Evolutionary conservation across 2,113 vertebrate species (phyloP).

Genomic region (Tenrec ecaudatus): DNA sequence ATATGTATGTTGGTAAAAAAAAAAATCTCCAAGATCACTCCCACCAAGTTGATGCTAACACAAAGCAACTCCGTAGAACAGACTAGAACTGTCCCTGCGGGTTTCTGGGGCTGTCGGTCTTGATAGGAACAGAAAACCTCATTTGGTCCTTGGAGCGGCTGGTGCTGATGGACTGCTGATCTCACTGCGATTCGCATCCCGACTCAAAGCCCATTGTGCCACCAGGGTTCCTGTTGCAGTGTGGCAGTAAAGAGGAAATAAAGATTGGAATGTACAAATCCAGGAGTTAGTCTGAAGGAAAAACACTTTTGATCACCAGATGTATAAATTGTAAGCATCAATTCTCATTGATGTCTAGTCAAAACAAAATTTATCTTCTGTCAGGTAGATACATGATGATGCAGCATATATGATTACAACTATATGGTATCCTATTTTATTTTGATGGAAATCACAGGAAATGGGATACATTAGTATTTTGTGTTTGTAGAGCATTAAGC

Average conservation of each 20-base stretch:
- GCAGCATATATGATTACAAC: not conserved
- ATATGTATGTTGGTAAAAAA: not conserved
- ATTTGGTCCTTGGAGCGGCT: too few species aligned
- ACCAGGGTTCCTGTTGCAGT: too few species aligned
- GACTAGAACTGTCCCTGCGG: too few species aligned
- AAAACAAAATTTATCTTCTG: slow-evolving; percentile 43
- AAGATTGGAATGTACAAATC: not conserved
- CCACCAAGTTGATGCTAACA: too few species aligned
- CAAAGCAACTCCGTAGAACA: too few species aligned
- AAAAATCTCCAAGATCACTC: too few species aligned
- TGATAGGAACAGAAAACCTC: too few species aligned
- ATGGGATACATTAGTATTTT: not conserved
- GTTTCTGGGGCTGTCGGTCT: too few species aligned
- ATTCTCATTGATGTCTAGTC: not conserved
- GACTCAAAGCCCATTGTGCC: too few species aligned
- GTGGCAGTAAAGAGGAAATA: not conserved
- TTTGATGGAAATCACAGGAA: not conserved
- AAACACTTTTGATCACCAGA: not conserved
- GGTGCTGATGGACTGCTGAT: too few species aligned
- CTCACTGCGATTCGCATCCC: too few species aligned
- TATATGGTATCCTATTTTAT: not conserved
- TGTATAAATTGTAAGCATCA: not conserved
- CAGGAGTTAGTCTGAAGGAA: slow-evolving; percentile 11
- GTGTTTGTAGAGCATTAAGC: not conserved
- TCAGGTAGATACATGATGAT: not conserved